These are phyloP conservation scores for Podiceps cristatus DNA, from an alignment of 2,113 vertebrate genomes.

Conservation along the genomic window DNA sequence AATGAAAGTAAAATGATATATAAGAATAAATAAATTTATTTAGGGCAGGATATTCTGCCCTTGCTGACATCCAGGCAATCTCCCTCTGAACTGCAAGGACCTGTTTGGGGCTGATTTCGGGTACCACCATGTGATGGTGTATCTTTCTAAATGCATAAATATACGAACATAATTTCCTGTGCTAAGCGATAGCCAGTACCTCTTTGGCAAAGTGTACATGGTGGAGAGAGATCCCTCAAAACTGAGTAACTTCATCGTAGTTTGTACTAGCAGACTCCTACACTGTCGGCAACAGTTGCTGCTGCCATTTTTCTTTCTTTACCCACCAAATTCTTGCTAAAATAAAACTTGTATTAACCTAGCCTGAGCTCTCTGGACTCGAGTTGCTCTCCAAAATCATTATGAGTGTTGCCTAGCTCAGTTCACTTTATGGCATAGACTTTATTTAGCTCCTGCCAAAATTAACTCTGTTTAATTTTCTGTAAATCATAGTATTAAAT, in stretches of 20 bases:
- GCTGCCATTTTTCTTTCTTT: neutral
- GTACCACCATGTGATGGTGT: neutral
- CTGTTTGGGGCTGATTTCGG: neutral
- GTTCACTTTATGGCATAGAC: neutral
- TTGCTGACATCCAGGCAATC: neutral
- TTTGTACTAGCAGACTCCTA: neutral
- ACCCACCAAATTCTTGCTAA: neutral
- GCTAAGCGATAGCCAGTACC: neutral
- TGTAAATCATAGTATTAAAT: neutral
- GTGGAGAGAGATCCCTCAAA: neutral
- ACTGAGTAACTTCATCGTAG: neutral
- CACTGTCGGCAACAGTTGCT: neutral
- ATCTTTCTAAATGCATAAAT: neutral
- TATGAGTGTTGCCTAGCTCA: neutral
- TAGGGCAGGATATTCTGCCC: neutral
- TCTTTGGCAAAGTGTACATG: neutral
- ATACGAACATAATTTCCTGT: neutral
- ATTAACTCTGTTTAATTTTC: slow-evolving; percentile 26
- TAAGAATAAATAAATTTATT: neutral
- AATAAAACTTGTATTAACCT: neutral
- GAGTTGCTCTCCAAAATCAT: neutral
- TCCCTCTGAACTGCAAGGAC: neutral
- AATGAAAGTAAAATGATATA: neutral
- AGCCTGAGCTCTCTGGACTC: neutral
- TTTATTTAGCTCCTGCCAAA: slow-evolving; percentile 27